Percentiles rank a stretch among this genome's conserved stretches.
phyloP scores from a whole-genome alignment of 2,797 vertebrate species.

The Chiroxiphia lanceolata region DNA sequence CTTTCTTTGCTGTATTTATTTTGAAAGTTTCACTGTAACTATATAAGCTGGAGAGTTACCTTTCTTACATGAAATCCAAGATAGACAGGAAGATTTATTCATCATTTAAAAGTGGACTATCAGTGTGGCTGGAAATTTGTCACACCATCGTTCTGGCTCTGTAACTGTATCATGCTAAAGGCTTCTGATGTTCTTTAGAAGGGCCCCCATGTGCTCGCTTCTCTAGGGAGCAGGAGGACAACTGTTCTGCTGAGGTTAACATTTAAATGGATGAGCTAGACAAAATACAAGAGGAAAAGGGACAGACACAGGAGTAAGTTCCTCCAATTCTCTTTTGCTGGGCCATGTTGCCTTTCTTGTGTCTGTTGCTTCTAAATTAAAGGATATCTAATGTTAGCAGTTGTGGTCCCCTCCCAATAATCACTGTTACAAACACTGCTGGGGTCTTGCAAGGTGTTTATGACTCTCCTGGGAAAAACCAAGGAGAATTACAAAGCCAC shows the following conservation, averaged over 20 bases:
- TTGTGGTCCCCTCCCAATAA: conserved; percentile 4
- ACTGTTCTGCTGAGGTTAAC: not conserved
- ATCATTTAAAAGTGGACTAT: not conserved
- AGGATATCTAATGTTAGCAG: conserved; percentile 26
- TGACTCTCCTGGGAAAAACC: conserved; percentile 9
- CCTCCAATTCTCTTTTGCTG: not conserved
- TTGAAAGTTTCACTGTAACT: not conserved
- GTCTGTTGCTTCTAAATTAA: conserved; percentile 38
- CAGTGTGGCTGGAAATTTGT: not conserved
- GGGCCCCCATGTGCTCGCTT: too few species aligned
- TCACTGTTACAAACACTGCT: not conserved
- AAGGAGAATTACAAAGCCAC: conserved; percentile 29
- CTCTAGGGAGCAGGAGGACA: not conserved
- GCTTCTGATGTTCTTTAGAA: not conserved
- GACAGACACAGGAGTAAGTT: not conserved
- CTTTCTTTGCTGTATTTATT: conserved; percentile 8
- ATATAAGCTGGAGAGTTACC: not conserved
- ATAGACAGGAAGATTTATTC: not conserved
- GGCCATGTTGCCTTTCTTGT: not conserved
- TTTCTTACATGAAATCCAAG: not conserved
- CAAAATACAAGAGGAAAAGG: not conserved
- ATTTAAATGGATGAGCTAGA: not conserved
- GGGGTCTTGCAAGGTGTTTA: conserved; percentile 17
- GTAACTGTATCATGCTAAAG: not conserved
- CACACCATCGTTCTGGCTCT: not conserved